A percentile compares a stretch with the other conserved stretches of the same genome.
Conservation (phyloP, 2,888 invertebrate species). For the Mythimna impura region DNA sequence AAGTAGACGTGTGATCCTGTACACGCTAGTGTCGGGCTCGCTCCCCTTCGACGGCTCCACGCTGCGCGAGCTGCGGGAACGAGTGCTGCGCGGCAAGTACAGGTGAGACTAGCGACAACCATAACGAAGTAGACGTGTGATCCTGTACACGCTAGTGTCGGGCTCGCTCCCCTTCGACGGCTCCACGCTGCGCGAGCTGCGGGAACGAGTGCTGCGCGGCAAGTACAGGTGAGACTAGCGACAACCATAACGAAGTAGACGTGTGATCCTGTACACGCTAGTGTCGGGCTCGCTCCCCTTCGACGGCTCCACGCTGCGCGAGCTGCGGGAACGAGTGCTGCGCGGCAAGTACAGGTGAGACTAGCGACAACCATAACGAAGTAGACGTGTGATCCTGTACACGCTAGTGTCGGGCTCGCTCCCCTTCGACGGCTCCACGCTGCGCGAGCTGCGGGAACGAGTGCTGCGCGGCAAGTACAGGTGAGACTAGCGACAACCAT, state of each 20-base stretch:
- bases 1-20: constrained; percentile 99
- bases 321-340: constrained; percentile 98
- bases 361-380: constrained; percentile 85
- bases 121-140: constrained; percentile 97
- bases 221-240: constrained; percentile 93
- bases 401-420: constrained; percentile 99
- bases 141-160: constrained; percentile 99
- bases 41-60: constrained; percentile 99
- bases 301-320: constrained; percentile 99
- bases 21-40: constrained; percentile 99
- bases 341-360: constrained; percentile 97
- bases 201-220: constrained; percentile 99
- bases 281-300: constrained; percentile 99
- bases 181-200: constrained; percentile 98
- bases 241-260: constrained; percentile 93
- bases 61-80: constrained; percentile 98
- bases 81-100: constrained; percentile 99
- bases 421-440: constrained; percentile 99
- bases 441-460: constrained; percentile 98
- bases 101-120: constrained; percentile 77
- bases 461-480: constrained; percentile 99
- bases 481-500: constrained; percentile 68
- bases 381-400: constrained; percentile 99
- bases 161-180: constrained; percentile 99
- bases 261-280: constrained; percentile 99